Evolutionary conservation across 2,113 vertebrate species (phyloP).

Genomic region (Malurus cyaneus): DNA sequence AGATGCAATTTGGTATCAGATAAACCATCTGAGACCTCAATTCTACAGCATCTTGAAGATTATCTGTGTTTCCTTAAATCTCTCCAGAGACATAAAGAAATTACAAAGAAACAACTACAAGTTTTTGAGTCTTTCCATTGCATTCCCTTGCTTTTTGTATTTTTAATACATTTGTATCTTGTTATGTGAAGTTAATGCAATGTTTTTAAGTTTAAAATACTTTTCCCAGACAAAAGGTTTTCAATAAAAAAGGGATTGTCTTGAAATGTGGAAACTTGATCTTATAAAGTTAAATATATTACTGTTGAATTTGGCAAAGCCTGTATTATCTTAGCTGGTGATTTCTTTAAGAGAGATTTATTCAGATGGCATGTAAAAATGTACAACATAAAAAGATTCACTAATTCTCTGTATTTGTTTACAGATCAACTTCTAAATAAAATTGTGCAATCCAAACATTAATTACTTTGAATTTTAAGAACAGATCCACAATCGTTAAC

Average conservation of each 20-base stretch:
- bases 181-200: not conserved
- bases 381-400: not conserved
- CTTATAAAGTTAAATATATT: not conserved
- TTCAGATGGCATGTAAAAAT: not conserved
- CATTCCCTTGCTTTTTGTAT: not conserved
- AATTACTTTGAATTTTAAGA: not conserved
- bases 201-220: not conserved
- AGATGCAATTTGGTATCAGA: not conserved
- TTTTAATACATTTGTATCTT: not conserved
- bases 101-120: not conserved
- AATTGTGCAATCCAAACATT: not conserved
- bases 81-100: not conserved
- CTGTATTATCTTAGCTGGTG: not conserved
- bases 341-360: not conserved
- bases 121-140: not conserved
- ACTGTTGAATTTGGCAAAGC: conserved; percentile 21
- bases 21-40: not conserved
- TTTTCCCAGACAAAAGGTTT: not conserved
- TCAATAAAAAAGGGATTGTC: not conserved
- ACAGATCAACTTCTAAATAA: not conserved
- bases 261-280: not conserved
- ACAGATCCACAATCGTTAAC: not conserved
- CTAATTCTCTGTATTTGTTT: not conserved
- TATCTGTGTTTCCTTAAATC: not conserved
- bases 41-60: not conserved